Conservation (phyloP, 2,113 vertebrate species). For the Oriolus oriolus region DNA sequence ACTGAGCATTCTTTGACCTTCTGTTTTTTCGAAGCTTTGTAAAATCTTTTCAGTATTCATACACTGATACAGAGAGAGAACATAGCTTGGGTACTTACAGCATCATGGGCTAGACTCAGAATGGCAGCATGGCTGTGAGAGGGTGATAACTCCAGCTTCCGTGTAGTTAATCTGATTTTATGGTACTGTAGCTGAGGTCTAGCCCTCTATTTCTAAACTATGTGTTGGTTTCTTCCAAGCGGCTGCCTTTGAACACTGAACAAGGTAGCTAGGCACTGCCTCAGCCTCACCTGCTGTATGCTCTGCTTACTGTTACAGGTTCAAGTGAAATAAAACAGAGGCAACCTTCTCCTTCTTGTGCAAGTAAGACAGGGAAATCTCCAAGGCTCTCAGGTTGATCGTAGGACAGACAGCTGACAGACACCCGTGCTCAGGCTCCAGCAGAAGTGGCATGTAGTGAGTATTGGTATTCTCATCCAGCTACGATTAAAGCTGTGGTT, state of each 20-base stretch:
- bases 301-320: neutral
- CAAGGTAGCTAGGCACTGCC: neutral
- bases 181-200: neutral
- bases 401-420: neutral
- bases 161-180: slow-evolving; percentile 16
- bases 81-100: neutral
- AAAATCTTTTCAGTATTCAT: neutral
- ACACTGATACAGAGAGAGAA: neutral
- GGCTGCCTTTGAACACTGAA: neutral
- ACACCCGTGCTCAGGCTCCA: neutral
- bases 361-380: neutral
- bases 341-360: neutral
- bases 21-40: neutral
- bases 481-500: neutral
- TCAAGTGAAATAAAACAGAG: neutral
- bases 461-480: neutral
- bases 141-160: neutral
- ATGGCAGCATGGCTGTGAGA: neutral
- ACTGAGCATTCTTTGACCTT: neutral
- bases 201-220: neutral
- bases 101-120: neutral
- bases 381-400: neutral
- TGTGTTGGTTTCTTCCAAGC: neutral
- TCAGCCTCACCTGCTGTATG: neutral
- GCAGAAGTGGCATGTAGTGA: neutral